phyloP scores from a whole-genome alignment of 2,888 invertebrate genomes.

The Boloria selene region DNA sequence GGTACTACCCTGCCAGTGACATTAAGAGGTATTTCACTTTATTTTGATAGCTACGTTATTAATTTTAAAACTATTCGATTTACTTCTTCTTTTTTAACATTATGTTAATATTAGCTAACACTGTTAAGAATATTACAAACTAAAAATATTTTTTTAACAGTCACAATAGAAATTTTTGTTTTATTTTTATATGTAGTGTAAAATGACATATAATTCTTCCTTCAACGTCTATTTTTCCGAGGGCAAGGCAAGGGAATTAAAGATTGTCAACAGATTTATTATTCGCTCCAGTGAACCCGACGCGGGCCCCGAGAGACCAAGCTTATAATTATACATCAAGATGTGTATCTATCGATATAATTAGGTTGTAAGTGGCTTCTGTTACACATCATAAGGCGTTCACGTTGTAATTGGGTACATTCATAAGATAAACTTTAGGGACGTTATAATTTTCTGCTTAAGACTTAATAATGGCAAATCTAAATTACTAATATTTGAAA shows the following conservation, averaged over 20 bases:
- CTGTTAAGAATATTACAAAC: no score
- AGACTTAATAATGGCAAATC: slow-evolving; percentile 6
- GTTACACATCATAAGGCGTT: slow-evolving; percentile 10
- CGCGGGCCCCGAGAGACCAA: slow-evolving; percentile 56
- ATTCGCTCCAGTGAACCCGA: slow-evolving; percentile 73
- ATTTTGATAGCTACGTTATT: neutral
- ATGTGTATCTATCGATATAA: slow-evolving; percentile 33
- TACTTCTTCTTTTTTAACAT: no score
- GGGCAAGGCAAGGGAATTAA: slow-evolving; percentile 67
- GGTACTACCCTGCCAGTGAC: neutral
- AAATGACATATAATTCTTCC: slow-evolving; percentile 15
- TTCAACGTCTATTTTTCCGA: slow-evolving; percentile 43
- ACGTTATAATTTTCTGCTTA: slow-evolving; percentile 7
- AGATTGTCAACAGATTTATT: slow-evolving; percentile 82
- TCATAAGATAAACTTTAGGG: slow-evolving; percentile 5
- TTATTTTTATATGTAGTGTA: neutral
- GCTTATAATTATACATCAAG: slow-evolving; percentile 40
- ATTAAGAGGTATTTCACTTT: neutral
- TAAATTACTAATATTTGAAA: slow-evolving; percentile 6
- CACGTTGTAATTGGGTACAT: slow-evolving; percentile 16
- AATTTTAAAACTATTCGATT: neutral
- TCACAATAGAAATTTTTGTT: neutral
- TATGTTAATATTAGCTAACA: no score
- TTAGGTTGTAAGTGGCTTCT: slow-evolving; percentile 29
- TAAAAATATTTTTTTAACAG: no score